Evolutionary conservation across 2,113 vertebrate genomes (phyloP), one percentile per base, ranked within the genome.

Genomic region (Spermophilus dauricus): DNA sequence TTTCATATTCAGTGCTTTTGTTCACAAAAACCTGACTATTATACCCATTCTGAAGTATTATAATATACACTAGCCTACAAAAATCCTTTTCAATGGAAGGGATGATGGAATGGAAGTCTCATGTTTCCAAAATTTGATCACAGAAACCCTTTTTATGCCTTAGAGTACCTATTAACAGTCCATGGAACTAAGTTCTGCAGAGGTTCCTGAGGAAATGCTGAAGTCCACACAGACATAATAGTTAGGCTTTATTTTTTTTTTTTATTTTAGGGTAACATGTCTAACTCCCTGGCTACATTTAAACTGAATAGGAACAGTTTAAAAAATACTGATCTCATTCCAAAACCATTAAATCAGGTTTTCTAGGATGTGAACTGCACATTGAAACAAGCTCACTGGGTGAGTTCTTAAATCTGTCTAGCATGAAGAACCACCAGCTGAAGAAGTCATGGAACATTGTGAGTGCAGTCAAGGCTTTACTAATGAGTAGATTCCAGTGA

Each of bases 61-160:
- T 18, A 56, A 7, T n/a, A n/a, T 9, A 89, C 32, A 18, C 30
- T 26, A 56, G 80, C 9, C 2, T 85, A 56, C 72, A 20, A 18
- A 42, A 30, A 37, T 17, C 6, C 17, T 88, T 92, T 83, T 42
- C 32, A 92, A 78, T 45, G 51, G n/a, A 85, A 92, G 22, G 58
- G 72, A 51, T 75, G 8, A 56, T 94, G 56, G 56, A 58, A 58
- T 58, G 56, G 56, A 58, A 72, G 20, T 9, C 22, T 32, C 28
- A 7, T 53, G 17, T 91, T 94, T 88, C 6, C 24, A 91, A 98
- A 87, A 81, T 4, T 89, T 34, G 9, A 61, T 94, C 70, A 90
- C 8, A 34, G 58, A 70, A 77, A 72, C 10, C 8, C 1, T 94
- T 93, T 92, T 83, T 61, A 8, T 70, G 39, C 32, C 16, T 96